Evolutionary conservation across 2,888 invertebrate genomes (phyloP), one percentile per base, ranked within the genome.

Genomic region (Heteromurus nitidus): DNA sequence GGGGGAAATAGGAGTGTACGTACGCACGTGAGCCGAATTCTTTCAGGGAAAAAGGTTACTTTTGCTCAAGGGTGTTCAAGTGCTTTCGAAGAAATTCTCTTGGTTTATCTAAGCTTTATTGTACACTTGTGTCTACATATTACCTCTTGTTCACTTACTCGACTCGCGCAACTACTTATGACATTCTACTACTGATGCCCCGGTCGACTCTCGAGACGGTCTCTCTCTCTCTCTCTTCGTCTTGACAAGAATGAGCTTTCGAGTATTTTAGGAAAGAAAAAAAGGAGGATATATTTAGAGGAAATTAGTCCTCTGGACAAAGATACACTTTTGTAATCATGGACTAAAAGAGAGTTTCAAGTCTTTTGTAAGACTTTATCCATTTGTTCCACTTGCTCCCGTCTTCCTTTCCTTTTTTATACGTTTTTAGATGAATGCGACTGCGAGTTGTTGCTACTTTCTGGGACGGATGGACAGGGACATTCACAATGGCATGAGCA

Each of bases 1-100:
- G 73, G 73, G 67, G n/a, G n/a, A n/a, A n/a, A n/a, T n/a, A 75
- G 65, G 65, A 81, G 74, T 55, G 81, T 74, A 80, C n/a, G 13
- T 36, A 36, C 74, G 81, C 81, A 81, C 81, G 81, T 81, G 81
- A 81, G 74, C 11, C 81, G 81, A 81, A 81, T 81, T 69, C 65
- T 50, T n/a, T n/a, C 53, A 69, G 67, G 18, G 53, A 81, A 69
- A 81, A 81, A 81, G 81, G 75, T 75, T 81, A 70, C 70, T 68
- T 36, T 65, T 30, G 75, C 81, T 75, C 55, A 81, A 75, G 81
- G 75, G 81, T 75, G 69, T 69, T 81, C 28, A 28, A 70, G 53
- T 64, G 69, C 44, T 70, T 44, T 62, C 18, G 47, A 72, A 55
- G 30, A 80, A 80, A 73, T 80, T 55, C 62, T 36, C 11, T 50